Conservation (phyloP, 2,888 invertebrate genomes). For the Trichogramma dendrolimi region DNA sequence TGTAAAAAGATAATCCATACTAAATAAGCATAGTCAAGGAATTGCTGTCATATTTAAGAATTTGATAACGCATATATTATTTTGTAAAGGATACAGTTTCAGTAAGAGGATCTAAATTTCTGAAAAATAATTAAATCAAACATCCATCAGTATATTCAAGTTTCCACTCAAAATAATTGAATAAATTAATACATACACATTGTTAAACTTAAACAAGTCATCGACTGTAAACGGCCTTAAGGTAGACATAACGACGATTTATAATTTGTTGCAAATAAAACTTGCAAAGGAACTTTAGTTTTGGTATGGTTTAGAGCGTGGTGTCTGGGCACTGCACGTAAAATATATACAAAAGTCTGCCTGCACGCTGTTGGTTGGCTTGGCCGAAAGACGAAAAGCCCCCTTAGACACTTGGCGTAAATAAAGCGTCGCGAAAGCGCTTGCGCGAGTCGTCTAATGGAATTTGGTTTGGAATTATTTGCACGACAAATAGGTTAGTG, state of each 20-base stretch:
- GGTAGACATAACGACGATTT: constrained; percentile 69
- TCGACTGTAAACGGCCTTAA: constrained; percentile 88
- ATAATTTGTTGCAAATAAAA: constrained; percentile 16
- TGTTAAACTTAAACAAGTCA: constrained; percentile 92
- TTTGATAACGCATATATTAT: constrained; percentile 1
- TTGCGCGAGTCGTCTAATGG: not conserved
- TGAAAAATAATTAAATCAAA: constrained; percentile 52
- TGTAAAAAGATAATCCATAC: constrained; percentile 91
- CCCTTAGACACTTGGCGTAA: constrained; percentile 3
- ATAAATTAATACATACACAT: constrained; percentile 68
- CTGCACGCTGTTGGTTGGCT: too few relatives aligned
- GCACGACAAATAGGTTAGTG: too few relatives aligned
- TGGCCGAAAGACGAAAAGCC: not conserved
- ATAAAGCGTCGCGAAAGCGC: constrained; percentile 16
- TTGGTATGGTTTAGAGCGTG: constrained; percentile 27
- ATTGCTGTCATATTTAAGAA: constrained; percentile 1
- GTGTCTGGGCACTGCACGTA: constrained; percentile 8
- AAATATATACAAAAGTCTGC: too few relatives aligned
- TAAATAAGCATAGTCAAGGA: constrained; percentile 27
- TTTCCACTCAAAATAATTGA: not conserved
- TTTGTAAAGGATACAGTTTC: constrained; percentile 71
- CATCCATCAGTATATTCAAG: constrained; percentile 6
- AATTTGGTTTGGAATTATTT: constrained; percentile 4
- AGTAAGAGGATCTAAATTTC: constrained; percentile 93
- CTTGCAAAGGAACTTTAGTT: constrained; percentile 28